Base-by-base conservation (phyloP, 2,113 vertebrate genomes). In the Pogona vitticeps region DNA sequence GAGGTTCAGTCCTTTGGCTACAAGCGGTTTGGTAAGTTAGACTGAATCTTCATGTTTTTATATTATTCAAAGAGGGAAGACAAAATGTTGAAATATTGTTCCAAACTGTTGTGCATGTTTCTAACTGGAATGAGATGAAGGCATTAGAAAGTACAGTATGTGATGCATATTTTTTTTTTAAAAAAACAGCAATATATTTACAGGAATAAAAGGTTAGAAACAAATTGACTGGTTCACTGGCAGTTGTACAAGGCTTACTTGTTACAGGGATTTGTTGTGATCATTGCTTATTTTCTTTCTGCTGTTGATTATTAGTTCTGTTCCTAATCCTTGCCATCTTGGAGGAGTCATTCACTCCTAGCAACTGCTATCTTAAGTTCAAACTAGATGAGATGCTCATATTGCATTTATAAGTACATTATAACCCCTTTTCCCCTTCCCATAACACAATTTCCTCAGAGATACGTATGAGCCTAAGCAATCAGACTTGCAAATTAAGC, bases 1-100 rank as follows among this genome's bases (percentile, higher is more conserved):
- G 98, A 99, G 96, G 98, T 99, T 91, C 98, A 99, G 93, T 99
- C 98, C 96, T 99, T 99, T 89, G 98, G 98, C 96, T 99, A 99
- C 96, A 99, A 99, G 97, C 96, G 98, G 94, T 99, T 99, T 95
- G 98, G 98, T 99, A 95, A 98, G 98, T 98, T 83, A 46, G 42
- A 79, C 10, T 76, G 65, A 83, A 6, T 52, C 72, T 68, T 89
- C 73, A 81, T 18, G 0, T 85, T 83, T 75, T 33, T 13, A 0
- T 2, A 36, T 20, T 81, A 46, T 28, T 83, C 28, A 78, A 76
- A 52, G 2, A 14, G 38, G 61, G 85, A 79, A 75, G 17, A 58
- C 68, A 77, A 61, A 82, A 46, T 3, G 72, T 76, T 80, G 5
- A 72, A 76, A 78, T 3, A 40, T 7, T 31, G 2, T 15, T 14